Base-by-base conservation (phyloP, 1,140 invertebrate genomes). In the Ladona fulva region DNA sequence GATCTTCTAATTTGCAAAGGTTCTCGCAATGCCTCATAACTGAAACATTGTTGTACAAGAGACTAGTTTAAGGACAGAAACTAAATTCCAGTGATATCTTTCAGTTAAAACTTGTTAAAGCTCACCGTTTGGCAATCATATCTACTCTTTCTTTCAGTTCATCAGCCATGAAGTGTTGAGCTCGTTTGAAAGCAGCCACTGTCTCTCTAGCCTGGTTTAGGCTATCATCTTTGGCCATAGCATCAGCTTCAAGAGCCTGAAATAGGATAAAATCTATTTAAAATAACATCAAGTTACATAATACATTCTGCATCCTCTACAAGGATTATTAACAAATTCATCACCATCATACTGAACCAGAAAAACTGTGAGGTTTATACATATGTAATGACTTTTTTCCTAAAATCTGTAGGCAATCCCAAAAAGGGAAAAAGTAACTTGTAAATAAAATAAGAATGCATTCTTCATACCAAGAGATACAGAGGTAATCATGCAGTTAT, bases 1-100 rank as follows among this genome's bases (percentile, higher is more conserved):
- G 97, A 95, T 59, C 94, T 87, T 0, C 95, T 87, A 79, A 95
- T 95, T 83, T 96, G 94, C 82, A 97, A 91, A 1, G 96, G 96
- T 81, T 96, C 94, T 83, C 95, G 92, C 0, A 98, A 85, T 74
- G 92, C 91, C 37, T 94, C 89, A 86, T 95, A 97, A 3, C 52
- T 66, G 52, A 66, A 66, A 66, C 1, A 66, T 6, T 3, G 5
- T 66, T 6, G n/a, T 66, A 66, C 14, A 12, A 66, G 14, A 11
- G 74, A 3, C 24, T 16, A 73, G 24, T 75, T 22, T 73, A 24
- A 73, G 76, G 19, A 25, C 37, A 37, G 24, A 74, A 24, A 78
- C 74, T 16, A 78, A 29, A 42, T 75, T 74, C n/a, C 19, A 79
- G 0, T 74, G 3, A 79, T 12, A 29, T 44, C 52, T 25, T 22